Base-by-base conservation (phyloP, 2,113 vertebrate genomes). In the Etheostoma spectabile region DNA sequence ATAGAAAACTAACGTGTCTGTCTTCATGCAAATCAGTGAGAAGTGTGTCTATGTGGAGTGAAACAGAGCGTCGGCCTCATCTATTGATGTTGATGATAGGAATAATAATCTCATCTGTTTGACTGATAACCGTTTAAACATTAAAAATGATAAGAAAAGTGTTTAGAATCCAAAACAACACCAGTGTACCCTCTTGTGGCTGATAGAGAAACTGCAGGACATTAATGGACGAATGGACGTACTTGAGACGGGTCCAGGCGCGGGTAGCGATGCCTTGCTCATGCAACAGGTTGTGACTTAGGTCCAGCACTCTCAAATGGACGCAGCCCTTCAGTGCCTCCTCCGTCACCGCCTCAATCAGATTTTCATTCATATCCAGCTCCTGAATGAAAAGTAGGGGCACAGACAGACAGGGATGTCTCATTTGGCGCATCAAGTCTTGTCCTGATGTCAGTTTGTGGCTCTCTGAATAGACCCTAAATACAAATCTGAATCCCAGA, bases 231-330 rank as follows among this genome's bases (percentile, higher is more conserved):
- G 38, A 52, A 27, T 24, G 16, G 60, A 90, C 93, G 83, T 91
- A 96, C 89, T 65, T 94, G 14, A 96, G 92, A n/a, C 77, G 59
- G 5, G 74, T 92, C 95, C 94, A 96, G 73, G 95, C 88, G 1
- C 18, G 59, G 33, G 83, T 75, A 1, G 66, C 80, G 6, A 96
- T 92, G 74, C 45, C 48, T 78, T 93, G 86, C 60, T 97, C 94
- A 57, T 90, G 89, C 64, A 97, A 89, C 18, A 69, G 69, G 90
- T 96, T 96, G 86, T 94, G 95, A 80, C 95, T 96, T 74, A 96
- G 92, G 61, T 95, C 91, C 62, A 96, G 80, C 18, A 86, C 70
- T 8, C 69, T 91, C 73, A 97, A 86, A 65, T 92, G 90, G 24
- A 74, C 45, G 18, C 87, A 93, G 63, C 75, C 82, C 42, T 88